Evolutionary conservation across 1,140 invertebrate species (phyloP).

Genomic region (Meloidogyne hapla): DNA sequence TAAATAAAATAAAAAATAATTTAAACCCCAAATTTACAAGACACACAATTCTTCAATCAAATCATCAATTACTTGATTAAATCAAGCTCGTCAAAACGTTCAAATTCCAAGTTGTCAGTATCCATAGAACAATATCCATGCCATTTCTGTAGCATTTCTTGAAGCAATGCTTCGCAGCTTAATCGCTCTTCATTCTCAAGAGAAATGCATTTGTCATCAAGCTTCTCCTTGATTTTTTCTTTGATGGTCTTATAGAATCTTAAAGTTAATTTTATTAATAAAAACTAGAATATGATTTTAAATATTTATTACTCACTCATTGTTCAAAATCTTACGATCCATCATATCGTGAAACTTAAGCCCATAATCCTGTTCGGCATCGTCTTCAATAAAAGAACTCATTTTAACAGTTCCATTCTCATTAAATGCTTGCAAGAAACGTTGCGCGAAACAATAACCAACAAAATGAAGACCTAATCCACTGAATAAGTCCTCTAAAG

Average conservation of each 20-base stretch:
- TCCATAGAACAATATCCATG: neutral
- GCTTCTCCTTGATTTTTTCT: neutral
- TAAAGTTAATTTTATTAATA: no score
- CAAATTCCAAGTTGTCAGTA: neutral
- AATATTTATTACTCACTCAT: neutral
- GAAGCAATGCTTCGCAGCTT: neutral
- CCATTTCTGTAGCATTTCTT: neutral
- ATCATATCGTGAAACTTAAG: neutral
- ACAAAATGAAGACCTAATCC: neutral
- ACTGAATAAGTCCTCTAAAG: neutral
- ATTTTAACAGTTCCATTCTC: neutral
- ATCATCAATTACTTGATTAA: no score
- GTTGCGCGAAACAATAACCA: neutral
- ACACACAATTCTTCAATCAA: no score
- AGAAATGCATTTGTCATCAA: neutral
- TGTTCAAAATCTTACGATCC: neutral
- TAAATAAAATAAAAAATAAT: no score
- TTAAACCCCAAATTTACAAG: no score
- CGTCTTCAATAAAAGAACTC: neutral
- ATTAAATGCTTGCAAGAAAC: neutral
- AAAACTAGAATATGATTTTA: no score
- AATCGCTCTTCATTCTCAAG: neutral
- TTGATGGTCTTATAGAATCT: neutral
- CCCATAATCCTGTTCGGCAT: neutral
- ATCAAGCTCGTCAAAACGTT: neutral